A percentile compares a stretch with the other conserved stretches of the same genome.
These are phyloP conservation scores for Rhodinocichla rosea DNA, from an alignment of 2,113 vertebrate species.

Conservation along the genomic window DNA sequence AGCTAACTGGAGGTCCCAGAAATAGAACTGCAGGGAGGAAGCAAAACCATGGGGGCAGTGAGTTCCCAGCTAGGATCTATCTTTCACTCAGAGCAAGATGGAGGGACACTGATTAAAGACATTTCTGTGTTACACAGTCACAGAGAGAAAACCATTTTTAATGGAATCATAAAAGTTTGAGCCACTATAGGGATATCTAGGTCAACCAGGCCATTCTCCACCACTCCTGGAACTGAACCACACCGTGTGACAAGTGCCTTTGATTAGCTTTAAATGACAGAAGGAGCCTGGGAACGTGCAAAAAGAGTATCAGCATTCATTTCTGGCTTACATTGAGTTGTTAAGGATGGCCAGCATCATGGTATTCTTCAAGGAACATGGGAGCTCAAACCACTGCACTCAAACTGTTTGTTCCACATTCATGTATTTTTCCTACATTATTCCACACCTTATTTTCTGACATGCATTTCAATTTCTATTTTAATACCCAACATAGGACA, in stretches of 20 bases:
- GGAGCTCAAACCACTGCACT: not conserved
- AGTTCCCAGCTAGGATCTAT: not conserved
- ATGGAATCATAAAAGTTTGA: not conserved
- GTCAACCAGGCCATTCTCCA: not conserved
- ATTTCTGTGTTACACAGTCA: not conserved
- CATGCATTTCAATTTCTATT: not conserved
- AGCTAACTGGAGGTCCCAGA: constrained; percentile 27
- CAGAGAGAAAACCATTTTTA: not conserved
- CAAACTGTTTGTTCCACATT: not conserved
- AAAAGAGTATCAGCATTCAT: not conserved
- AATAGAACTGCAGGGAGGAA: not conserved
- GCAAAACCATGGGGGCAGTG: not conserved
- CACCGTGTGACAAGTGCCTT: not conserved
- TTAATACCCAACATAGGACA: not conserved
- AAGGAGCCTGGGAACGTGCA: not conserved
- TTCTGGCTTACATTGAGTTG: not conserved
- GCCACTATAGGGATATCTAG: not conserved
- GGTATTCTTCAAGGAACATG: not conserved
- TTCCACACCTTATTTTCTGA: not conserved
- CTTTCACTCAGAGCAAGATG: not conserved
- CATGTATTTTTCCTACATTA: not conserved
- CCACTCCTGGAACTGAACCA: not conserved
- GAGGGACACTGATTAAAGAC: not conserved
- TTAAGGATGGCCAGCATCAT: not conserved
- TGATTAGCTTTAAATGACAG: not conserved